phyloP scores from a whole-genome alignment of 1,140 invertebrate genomes.

The Drosophila sp. region DNA sequence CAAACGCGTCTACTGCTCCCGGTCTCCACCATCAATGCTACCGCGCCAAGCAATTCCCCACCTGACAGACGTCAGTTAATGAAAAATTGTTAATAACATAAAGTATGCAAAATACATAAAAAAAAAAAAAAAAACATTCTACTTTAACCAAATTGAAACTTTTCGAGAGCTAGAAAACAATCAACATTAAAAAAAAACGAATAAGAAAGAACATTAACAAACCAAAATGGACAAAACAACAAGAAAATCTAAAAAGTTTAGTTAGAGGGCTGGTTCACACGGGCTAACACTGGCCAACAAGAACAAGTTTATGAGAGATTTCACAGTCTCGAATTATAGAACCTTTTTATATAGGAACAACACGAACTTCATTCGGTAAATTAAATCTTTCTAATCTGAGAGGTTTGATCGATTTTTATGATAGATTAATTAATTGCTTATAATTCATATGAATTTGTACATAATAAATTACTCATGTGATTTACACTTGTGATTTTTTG shows the following conservation, averaged over 20 bases:
- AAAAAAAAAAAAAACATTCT: neutral
- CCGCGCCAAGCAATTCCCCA: slow-evolving; percentile 9
- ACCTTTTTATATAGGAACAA: no score
- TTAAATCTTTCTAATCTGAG: no score
- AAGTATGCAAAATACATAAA: slow-evolving; percentile 30
- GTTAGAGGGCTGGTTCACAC: neutral
- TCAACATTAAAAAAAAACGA: slow-evolving; percentile 2
- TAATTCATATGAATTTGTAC: no score
- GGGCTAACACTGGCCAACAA: neutral
- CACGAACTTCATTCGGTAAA: no score
- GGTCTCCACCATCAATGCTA: slow-evolving; percentile 2
- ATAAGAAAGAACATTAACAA: neutral
- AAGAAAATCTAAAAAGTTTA: slow-evolving; percentile 2
- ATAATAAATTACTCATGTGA: no score
- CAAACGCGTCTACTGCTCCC: slow-evolving; percentile 7
- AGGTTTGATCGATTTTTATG: no score
- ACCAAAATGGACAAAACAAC: slow-evolving; percentile 4
- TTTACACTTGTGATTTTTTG: neutral
- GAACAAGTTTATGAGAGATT: no score
- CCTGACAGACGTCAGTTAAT: slow-evolving; percentile 29
- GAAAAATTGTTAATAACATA: slow-evolving; percentile 39
- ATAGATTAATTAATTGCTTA: no score
- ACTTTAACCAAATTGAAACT: slow-evolving; percentile 24
- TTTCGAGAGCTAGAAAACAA: slow-evolving; percentile 26
- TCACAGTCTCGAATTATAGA: no score